Evolutionary conservation across 2,797 vertebrate species (phyloP), one percentile per base, ranked within the genome.

Genomic region (Chaetophractus vellerosus): DNA sequence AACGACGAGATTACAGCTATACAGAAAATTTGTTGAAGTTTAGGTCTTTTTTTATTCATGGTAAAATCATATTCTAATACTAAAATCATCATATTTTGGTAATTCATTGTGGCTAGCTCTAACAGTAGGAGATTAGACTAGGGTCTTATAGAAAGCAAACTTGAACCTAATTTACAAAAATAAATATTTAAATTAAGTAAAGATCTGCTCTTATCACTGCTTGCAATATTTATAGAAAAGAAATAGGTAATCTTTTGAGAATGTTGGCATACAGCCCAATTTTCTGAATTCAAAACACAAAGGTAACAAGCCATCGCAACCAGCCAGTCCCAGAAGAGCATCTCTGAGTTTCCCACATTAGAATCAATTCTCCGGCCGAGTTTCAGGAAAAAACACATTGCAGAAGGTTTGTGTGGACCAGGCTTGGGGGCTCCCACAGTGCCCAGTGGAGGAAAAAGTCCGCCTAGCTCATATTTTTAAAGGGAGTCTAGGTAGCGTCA

Each of bases 1-100:
- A 87, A 81, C n/a, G 18, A 80, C 26, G 59, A 69, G 55, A n/a
- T 41, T 52, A 74, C 0, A 31, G 52, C 18, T 61, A 31, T 68
- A n/a, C 57, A 90, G 76, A 33, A 74, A 89, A 69, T 45, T 3
- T 48, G 6, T 50, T 63, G 26, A 28, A 21, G 36, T 55, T 28
- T n/a, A 79, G 31, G 21, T 74, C 50, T 15, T 66, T 90, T 18
- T 28, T 76, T 55, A 59, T 82, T 61, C n/a, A 45, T 8, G 52
- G 38, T 21, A 72, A 59, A 72, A 66, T 68, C 38, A 80, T 38
- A 55, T 18, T 74, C 48, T 66, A 52, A 36, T 74, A 79, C 31
- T 86, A 82, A 87, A 68, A 74, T 61, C 71, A 72, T 61, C 72
- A 31, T 8, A 69, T 63, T 89, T 64, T 80, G 74, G 52, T 38